These are phyloP conservation scores for Camelus dromedarius DNA, from an alignment of 2,113 vertebrate genomes.

Conservation along the genomic window DNA sequence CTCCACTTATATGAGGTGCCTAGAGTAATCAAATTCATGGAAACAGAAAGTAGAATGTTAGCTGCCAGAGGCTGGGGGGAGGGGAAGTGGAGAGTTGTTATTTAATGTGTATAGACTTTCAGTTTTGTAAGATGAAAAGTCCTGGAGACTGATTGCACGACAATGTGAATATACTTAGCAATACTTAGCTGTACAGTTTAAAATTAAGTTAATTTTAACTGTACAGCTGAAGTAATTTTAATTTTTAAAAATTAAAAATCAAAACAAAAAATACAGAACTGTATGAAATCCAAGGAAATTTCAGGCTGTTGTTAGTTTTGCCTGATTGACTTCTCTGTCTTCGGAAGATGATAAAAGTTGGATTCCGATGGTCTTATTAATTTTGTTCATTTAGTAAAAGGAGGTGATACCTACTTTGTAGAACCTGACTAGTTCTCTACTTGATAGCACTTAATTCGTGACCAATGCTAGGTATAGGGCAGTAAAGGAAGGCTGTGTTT, in stretches of 20 bases:
- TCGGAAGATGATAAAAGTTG: not conserved
- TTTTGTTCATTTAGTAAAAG: constrained; percentile 26
- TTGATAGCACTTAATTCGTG: not conserved
- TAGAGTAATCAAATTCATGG: not conserved
- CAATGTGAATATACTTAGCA: not conserved
- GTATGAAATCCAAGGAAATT: constrained; percentile 10
- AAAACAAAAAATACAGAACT: not conserved
- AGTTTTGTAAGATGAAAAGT: not conserved
- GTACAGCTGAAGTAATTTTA: not conserved
- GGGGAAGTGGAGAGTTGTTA: not conserved
- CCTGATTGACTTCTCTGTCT: not conserved
- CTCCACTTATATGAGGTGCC: not conserved
- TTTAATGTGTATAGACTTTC: not conserved
- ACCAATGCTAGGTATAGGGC: not conserved
- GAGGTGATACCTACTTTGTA: not conserved
- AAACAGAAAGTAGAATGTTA: not conserved
- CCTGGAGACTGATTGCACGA: not conserved
- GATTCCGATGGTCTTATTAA: constrained; percentile 23
- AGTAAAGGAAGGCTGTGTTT: constrained; percentile 28
- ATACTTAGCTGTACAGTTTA: not conserved
- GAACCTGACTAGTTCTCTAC: not conserved
- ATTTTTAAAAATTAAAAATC: constrained; percentile 13
- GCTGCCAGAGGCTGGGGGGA: not conserved
- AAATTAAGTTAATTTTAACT: not conserved
- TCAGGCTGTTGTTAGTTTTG: not conserved